Conservation (phyloP, 2,888 invertebrate genomes). For the Eristalis pertinax region DNA sequence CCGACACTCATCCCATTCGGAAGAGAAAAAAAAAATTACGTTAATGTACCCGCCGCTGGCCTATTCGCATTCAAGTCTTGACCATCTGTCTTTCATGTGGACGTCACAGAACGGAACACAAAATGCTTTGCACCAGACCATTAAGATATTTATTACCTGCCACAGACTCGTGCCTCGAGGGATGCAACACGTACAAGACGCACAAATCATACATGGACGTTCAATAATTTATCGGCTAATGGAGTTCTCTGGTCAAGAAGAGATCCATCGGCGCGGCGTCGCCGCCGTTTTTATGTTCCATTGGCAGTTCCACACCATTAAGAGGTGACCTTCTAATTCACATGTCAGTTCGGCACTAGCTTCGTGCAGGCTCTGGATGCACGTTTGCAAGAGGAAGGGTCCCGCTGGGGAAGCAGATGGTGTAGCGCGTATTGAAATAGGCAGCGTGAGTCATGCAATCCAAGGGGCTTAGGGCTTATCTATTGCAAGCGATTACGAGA, state of each 20-base stretch:
- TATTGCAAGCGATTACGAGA: conserved; percentile 10
- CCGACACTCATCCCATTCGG: too few species aligned
- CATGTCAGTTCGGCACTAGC: background rate
- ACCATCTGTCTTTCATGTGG: background rate
- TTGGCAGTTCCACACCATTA: background rate
- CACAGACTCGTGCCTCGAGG: background rate
- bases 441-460: background rate
- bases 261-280: background rate
- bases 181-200: conserved; percentile 27
- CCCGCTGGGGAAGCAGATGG: background rate
- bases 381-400: background rate
- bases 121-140: background rate
- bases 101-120: background rate
- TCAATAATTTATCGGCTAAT: conserved; percentile 24
- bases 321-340: background rate
- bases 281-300: background rate
- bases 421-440: background rate
- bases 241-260: conserved; percentile 7
- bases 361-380: background rate
- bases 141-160: conserved; percentile 5
- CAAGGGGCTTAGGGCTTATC: conserved; percentile 22
- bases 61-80: background rate
- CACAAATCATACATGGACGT: conserved; percentile 34
- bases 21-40: background rate
- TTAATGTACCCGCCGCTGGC: background rate